Evolutionary conservation across 2,113 vertebrate species (phyloP).

Genomic region (Hiodon alosoides): DNA sequence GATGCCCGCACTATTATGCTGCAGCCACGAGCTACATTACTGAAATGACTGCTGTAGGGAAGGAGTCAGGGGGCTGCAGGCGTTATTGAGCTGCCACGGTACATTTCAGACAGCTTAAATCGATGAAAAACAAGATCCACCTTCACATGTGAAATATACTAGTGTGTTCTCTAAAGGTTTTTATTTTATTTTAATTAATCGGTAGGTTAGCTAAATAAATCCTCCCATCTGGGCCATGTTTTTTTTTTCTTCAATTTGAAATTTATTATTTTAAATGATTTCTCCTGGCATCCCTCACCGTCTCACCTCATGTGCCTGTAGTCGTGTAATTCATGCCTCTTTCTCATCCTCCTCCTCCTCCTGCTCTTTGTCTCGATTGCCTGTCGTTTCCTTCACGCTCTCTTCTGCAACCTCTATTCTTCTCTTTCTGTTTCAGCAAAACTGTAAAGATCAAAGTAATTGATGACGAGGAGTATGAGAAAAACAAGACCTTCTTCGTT

Average conservation of each 20-base stretch:
- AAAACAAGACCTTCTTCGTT: conserved; percentile 99
- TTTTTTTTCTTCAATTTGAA: background rate
- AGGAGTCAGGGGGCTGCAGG: too few species aligned
- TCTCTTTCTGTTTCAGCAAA: conserved; percentile 87
- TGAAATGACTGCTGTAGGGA: too few species aligned
- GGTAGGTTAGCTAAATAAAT: too few species aligned
- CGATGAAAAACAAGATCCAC: too few species aligned
- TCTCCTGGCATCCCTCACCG: background rate
- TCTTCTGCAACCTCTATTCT: conserved; percentile 62
- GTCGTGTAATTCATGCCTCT: conserved; percentile 25
- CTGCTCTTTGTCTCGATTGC: background rate
- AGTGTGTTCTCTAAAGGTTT: too few species aligned
- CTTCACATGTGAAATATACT: too few species aligned
- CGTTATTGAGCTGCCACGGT: too few species aligned
- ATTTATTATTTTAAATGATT: background rate
- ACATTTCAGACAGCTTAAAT: too few species aligned
- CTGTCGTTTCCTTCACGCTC: conserved; percentile 17
- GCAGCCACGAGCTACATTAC: too few species aligned
- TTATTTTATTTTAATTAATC: too few species aligned
- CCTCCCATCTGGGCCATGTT: background rate
- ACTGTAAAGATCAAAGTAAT: conserved; percentile 96
- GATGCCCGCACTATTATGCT: too few species aligned
- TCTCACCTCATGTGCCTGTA: background rate
- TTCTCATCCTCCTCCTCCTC: conserved; percentile 22
- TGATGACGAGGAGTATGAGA: conserved; percentile 99